A percentile compares a stretch with the other conserved stretches of the same genome.
Conservation (phyloP, 2,888 invertebrate genomes). For the Archips crataeganus region DNA sequence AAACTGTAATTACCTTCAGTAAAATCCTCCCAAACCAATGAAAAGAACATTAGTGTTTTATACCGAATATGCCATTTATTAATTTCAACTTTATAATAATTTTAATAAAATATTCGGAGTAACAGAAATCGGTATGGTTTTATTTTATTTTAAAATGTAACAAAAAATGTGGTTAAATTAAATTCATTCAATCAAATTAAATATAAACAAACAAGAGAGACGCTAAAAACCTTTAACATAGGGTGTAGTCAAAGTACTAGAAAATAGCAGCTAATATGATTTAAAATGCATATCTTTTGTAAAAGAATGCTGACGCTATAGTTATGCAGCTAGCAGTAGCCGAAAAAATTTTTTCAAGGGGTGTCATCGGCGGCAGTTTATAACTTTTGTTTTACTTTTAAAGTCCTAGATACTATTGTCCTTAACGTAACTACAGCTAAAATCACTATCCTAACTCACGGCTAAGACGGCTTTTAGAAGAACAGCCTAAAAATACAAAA, state of each 20-base stretch:
- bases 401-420: background rate
- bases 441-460: background rate
- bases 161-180: too few relatives aligned
- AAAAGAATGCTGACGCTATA: constrained; percentile 28
- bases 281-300: constrained; percentile 35
- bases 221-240: background rate
- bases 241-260: constrained; percentile 29
- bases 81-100: background rate
- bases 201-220: constrained; percentile 29
- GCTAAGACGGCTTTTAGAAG: too few relatives aligned
- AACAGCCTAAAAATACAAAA: too few relatives aligned
- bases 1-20: background rate
- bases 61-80: background rate
- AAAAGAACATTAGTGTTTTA: background rate
- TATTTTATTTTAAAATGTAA: background rate
- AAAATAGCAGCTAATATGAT: constrained; percentile 27
- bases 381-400: background rate
- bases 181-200: background rate
- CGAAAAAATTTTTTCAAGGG: constrained; percentile 2
- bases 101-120: background rate
- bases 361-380: constrained; percentile 15
- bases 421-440: too few relatives aligned
- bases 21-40: constrained; percentile 1
- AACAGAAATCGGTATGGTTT: constrained; percentile 1
- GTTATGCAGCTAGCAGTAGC: constrained; percentile 23